These are phyloP conservation scores for Tragelaphus strepsiceros DNA, from an alignment of 2,113 vertebrate genomes.

Conservation along the genomic window DNA sequence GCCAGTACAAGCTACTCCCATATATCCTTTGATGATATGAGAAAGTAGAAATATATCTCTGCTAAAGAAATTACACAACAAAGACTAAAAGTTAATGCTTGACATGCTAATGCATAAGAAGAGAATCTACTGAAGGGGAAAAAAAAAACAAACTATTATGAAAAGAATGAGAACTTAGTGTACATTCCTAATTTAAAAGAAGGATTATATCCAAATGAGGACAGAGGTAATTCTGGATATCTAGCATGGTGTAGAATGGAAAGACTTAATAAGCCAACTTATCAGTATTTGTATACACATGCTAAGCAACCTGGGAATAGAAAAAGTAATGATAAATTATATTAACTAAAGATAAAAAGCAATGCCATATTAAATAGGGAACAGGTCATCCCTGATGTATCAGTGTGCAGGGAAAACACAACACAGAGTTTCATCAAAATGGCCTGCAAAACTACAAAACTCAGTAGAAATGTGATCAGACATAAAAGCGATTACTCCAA, in stretches of 20 bases:
- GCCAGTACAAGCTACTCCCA: background rate
- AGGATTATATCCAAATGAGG: constrained; percentile 31
- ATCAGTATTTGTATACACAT: constrained; percentile 38
- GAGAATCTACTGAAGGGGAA: background rate
- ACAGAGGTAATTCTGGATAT: constrained; percentile 1
- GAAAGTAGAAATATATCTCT: background rate
- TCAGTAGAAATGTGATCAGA: background rate
- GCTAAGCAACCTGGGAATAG: constrained; percentile 1
- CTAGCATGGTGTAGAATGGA: background rate
- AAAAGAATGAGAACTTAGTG: constrained; percentile 16
- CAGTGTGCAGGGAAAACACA: background rate
- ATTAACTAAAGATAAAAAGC: constrained; percentile 25
- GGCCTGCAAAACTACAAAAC: background rate
- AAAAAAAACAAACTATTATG: background rate
- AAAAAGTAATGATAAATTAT: constrained; percentile 27
- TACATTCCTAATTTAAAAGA: constrained; percentile 45
- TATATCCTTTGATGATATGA: background rate
- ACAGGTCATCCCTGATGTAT: background rate
- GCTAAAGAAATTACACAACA: constrained; percentile 4
- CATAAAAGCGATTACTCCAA: background rate
- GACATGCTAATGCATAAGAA: constrained; percentile 27
- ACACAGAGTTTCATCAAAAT: constrained; percentile 19
- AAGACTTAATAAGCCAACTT: constrained; percentile 26
- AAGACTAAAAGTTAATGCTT: background rate
- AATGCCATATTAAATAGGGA: background rate